A percentile compares a stretch with the other conserved stretches of the same genome.
Conservation (phyloP, 2,888 invertebrate genomes). For the Microplitis manilae region DNA sequence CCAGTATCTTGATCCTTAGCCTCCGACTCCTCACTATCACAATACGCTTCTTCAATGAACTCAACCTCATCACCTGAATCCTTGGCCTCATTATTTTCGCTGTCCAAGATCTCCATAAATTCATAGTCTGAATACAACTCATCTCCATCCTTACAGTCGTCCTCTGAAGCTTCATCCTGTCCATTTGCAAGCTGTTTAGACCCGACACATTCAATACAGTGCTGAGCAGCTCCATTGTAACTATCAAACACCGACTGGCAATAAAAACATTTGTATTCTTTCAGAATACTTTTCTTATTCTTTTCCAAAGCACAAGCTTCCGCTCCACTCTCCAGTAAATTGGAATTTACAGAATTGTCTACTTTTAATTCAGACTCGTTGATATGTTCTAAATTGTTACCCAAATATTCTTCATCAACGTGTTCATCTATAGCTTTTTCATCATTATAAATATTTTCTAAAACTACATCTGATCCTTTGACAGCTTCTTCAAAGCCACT, state of each 20-base stretch:
- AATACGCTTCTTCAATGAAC: slow-evolving; percentile 29
- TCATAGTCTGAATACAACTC: neutral
- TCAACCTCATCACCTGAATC: slow-evolving; percentile 9
- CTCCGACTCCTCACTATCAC: neutral
- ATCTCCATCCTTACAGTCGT: neutral
- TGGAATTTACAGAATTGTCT: neutral
- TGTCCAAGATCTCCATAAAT: neutral
- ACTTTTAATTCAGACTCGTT: neutral
- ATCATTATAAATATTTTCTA: no score
- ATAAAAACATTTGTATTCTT: slow-evolving; percentile 51
- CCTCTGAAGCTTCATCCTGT: neutral
- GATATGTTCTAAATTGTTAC: no score
- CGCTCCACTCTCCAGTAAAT: no score
- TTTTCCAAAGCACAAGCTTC: neutral
- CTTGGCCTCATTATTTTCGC: slow-evolving; percentile 5
- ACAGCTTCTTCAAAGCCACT: no score
- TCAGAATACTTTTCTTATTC: neutral
- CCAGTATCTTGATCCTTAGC: slow-evolving; percentile 10
- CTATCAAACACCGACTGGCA: slow-evolving; percentile 48
- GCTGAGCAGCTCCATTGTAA: slow-evolving; percentile 46
- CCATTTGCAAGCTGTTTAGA: neutral
- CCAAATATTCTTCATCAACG: no score
- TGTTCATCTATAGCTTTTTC: no score
- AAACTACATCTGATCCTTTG: no score
- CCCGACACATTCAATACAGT: slow-evolving; percentile 46